Conservation (phyloP, 2,797 vertebrate species). For the Pangasius mekongensis region DNA sequence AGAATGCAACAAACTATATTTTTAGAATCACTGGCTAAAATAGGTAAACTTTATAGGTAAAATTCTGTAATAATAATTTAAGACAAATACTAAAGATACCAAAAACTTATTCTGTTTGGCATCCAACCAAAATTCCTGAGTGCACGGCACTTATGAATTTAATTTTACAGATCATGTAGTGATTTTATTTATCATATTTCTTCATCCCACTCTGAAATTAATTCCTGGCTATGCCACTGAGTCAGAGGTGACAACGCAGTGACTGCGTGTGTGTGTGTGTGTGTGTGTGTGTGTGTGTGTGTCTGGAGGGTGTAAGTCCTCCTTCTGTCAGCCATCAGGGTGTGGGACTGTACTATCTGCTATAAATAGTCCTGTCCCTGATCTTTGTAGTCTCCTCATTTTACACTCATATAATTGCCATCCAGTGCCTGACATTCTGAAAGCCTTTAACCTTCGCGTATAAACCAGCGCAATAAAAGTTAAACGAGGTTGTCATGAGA, state of each 20-base stretch:
- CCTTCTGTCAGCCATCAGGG: slow-evolving; percentile 54
- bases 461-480: slow-evolving; percentile 67
- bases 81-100: neutral
- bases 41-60: no score
- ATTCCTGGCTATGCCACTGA: neutral
- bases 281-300: slow-evolving; percentile 9
- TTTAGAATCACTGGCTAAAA: neutral
- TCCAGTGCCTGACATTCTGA: slow-evolving; percentile 65
- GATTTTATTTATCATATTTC: neutral
- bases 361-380: slow-evolving; percentile 68
- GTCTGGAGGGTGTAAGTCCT: slow-evolving; percentile 1
- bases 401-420: slow-evolving; percentile 66
- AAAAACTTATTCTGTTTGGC: neutral
- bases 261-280: slow-evolving; percentile 11
- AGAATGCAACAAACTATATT: neutral
- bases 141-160: neutral
- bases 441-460: slow-evolving; percentile 64
- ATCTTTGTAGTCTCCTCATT: slow-evolving; percentile 67
- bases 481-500: slow-evolving; percentile 53
- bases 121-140: neutral
- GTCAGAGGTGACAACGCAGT: slow-evolving; percentile 2
- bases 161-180: neutral
- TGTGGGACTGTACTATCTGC: slow-evolving; percentile 50
- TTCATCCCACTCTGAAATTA: neutral
- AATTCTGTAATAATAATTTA: no score